A percentile compares a stretch with the other conserved stretches of the same genome.
Evolutionary conservation across 1,140 invertebrate species (phyloP).

Genomic region (Coenobita brevimanus): DNA sequence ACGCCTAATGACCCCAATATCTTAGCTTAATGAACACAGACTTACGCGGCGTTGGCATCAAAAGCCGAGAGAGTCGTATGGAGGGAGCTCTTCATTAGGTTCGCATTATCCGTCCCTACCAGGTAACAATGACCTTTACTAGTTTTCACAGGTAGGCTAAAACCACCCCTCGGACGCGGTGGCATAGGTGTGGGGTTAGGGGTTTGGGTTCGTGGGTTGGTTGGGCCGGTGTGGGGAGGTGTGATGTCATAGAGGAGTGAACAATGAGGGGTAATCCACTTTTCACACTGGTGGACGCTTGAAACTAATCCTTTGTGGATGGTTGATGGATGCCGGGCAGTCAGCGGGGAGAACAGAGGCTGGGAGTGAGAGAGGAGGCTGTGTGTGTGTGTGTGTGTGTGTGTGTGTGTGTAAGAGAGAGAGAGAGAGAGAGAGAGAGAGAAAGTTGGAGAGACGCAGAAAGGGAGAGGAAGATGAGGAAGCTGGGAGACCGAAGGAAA

Average conservation of each 20-base stretch:
- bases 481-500: no score
- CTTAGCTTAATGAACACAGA: constrained; percentile 26
- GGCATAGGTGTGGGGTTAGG: not conserved
- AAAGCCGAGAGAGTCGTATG: not conserved
- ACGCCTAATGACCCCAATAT: not conserved
- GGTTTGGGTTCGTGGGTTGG: not conserved
- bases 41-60: constrained; percentile 4
- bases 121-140: not conserved
- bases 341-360: not conserved
- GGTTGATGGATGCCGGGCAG: constrained; percentile 36
- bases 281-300: constrained; percentile 40
- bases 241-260: constrained; percentile 45
- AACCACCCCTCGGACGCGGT: not conserved
- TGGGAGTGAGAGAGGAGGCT: no score
- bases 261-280: constrained; percentile 52
- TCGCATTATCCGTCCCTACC: constrained; percentile 24
- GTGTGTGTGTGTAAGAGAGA: no score
- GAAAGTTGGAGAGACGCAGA: no score
- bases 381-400: no score
- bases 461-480: no score
- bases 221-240: not conserved
- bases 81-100: constrained; percentile 43
- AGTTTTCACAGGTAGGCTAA: not conserved
- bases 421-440: no score
- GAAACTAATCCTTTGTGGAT: constrained; percentile 53